phyloP scores from a whole-genome alignment of 53 echinoderm and acorn worm genomes.

The Echinometra lucunter region DNA sequence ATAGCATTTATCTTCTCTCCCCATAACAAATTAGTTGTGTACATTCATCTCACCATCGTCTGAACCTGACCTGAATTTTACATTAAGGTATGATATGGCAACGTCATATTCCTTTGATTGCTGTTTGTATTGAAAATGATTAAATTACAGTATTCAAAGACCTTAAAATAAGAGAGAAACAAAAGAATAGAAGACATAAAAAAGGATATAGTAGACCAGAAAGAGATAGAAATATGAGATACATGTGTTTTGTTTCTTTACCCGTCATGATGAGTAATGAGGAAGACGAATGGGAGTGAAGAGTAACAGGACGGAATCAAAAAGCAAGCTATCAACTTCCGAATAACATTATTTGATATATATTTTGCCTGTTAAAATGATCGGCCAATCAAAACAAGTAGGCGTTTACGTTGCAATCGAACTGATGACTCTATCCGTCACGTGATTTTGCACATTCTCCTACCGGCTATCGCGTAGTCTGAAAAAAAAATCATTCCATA shows the following conservation, averaged over 20 bases:
- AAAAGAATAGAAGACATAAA: neutral
- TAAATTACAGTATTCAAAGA: no score
- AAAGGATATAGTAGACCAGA: neutral
- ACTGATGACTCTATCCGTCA: neutral
- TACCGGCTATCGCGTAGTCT: neutral
- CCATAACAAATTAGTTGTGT: no score
- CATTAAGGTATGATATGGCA: no score
- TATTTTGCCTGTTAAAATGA: neutral
- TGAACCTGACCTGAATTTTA: no score
- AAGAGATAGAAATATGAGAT: no score
- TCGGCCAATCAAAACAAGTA: conserved; percentile 13
- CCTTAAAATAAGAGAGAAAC: neutral
- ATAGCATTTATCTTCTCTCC: no score
- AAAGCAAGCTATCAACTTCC: neutral
- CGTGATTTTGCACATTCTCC: conserved; percentile 18
- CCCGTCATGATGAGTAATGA: neutral
- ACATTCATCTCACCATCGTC: no score
- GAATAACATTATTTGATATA: conserved; percentile 12
- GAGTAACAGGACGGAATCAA: neutral
- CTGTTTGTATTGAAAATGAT: neutral
- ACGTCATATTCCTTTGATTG: neutral
- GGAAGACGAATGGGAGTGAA: neutral
- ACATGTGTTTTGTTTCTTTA: no score
- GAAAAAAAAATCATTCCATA: neutral
- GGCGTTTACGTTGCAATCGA: neutral